Evolutionary conservation across 2,888 invertebrate genomes (phyloP), one percentile per base, ranked within the genome.

Genomic region (Clusia tigrina): DNA sequence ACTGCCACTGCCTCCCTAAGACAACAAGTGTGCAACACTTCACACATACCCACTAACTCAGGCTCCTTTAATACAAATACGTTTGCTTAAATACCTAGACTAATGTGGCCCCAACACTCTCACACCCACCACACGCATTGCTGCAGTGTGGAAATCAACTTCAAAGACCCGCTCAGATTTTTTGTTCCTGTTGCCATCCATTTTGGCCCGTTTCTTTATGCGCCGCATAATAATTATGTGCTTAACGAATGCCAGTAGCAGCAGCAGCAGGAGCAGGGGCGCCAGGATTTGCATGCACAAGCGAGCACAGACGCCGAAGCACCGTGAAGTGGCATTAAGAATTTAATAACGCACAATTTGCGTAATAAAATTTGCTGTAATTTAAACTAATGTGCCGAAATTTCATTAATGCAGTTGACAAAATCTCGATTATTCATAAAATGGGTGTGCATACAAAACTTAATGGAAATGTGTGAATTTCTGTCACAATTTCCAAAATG

Each of bases 221-320:
- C n/a, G n/a, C n/a, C 48, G 48, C 48, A 20, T 48, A 18, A 22
- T 20, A 48, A 48, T 48, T 18, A 48, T 48, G 48, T 48, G 48
- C 48, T 48, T 48, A 48, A 22, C 48, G 48, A 20, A 42, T n/a
- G n/a, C n/a, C n/a, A n/a, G n/a, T n/a, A 42, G 42, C 6, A 9
- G 32, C 32, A 12, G 42, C 42, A 42, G 42, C n/a, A 10, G 42
- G 42, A 6, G n/a, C n/a, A n/a, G n/a, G n/a, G n/a, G 42, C n/a
- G 10, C 10, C 32, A 32, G 32, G 42, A 42, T 42, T 42, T 42
- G 42, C n/a, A 17, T n/a, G 9, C n/a, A 17, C 32, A 15, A 17
- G 42, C 42, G 9, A 17, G n/a, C 12, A 32, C 6, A n/a, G n/a
- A n/a, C n/a, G 42, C 12, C n/a, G 42, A 32, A n/a, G 42, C 12